Percentiles rank a stretch among this genome's conserved stretches.
These are phyloP conservation scores for Diplolepis rosae DNA, from an alignment of 2,888 invertebrate genomes.

Conservation along the genomic window DNA sequence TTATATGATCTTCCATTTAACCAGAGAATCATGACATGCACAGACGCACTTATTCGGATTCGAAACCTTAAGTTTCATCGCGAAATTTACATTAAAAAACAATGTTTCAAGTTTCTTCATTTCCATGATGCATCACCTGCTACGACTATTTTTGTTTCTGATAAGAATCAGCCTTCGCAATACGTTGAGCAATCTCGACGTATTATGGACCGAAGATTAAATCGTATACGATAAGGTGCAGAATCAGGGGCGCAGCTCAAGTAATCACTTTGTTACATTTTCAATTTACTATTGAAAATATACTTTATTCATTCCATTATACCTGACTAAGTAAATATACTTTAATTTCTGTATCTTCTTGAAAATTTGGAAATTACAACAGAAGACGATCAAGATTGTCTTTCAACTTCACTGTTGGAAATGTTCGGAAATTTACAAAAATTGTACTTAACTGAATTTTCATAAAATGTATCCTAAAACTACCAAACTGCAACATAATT, in stretches of 20 bases:
- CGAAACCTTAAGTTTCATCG: conserved; percentile 7
- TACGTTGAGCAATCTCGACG: background rate
- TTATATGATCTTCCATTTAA: conserved; percentile 24
- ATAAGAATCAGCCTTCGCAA: background rate
- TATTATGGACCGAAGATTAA: background rate
- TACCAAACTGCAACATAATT: too few relatives aligned
- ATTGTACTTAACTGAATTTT: too few relatives aligned
- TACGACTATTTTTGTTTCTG: background rate
- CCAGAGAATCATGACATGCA: conserved; percentile 15
- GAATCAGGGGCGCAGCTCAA: background rate
- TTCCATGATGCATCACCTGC: background rate
- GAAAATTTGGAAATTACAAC: too few relatives aligned
- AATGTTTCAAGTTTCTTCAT: background rate
- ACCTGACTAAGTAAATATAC: too few relatives aligned
- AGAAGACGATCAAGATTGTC: too few relatives aligned
- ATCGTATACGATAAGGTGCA: background rate
- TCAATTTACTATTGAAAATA: background rate
- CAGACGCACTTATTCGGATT: conserved; percentile 31
- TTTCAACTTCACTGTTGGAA: too few relatives aligned
- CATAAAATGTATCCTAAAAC: too few relatives aligned
- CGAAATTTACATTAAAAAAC: background rate
- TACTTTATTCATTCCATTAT: too few relatives aligned
- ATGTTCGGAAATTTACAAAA: too few relatives aligned
- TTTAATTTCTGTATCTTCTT: too few relatives aligned
- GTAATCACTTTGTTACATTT: background rate